Base-by-base conservation (phyloP, 2,888 invertebrate genomes). In the Ormia ochracea region DNA sequence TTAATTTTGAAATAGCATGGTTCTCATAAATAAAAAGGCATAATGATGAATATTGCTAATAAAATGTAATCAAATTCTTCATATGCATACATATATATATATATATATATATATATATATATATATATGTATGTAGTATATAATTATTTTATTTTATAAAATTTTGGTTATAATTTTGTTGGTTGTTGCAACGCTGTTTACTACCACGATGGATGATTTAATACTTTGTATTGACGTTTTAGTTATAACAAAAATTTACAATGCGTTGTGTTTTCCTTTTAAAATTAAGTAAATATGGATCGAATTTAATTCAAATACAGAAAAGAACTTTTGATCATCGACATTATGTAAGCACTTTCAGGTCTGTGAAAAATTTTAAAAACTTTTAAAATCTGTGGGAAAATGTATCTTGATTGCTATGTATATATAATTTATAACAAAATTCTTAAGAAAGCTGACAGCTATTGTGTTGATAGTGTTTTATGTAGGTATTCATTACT, bases 281-380 rank as follows among this genome's bases (percentile, higher is more conserved):
- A 23, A 80, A 56, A 14, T 21, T 59, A 14, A 14, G 31, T 10
- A 68, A 63, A 52, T 45, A 21, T 43, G 9, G 38, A 23, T 4
- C n/a, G 4, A 63, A 61, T 38, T 36, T 68, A 43, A 43, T 63
- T 54, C 28, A 43, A 54, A 21, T 69, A 9, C 36, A 69, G n/a
- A 58, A 63, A 50, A 38, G 56, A 36, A 23, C 2, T 21, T 28
- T 54, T n/a, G n/a, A 17, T 31, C 38, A 7, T 4, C 72, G 7
- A 59, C 10, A 31, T 19, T n/a, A 7, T 43, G 33, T 26, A 28
- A 63, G 33, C 17, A 70, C 56, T 6, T 33, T 1, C 68, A 76
- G 80, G 80, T 80, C 73, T 63, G 80, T 76, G 33, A 21, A 61
- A 50, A 19, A 26, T 17, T 31, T 1, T 7, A 50, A 28, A 50